Evolutionary conservation across 2,113 vertebrate species (phyloP).

Genomic region (Lethenteron camtschaticum): DNA sequence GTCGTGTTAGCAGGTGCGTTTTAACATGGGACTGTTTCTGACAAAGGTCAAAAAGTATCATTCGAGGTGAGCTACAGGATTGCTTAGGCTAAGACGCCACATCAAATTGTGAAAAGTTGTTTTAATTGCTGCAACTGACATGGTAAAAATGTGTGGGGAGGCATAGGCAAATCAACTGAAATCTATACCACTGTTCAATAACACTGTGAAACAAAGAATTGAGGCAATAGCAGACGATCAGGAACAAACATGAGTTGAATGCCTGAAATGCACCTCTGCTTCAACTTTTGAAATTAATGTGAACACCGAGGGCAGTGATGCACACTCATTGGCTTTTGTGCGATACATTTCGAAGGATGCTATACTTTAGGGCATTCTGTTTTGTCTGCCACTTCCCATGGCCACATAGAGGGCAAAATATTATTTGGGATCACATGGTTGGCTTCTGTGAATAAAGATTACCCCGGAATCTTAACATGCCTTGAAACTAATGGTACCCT

Average conservation of each 20-base stretch:
- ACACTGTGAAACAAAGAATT: constrained; percentile 7
- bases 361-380: constrained; percentile 9
- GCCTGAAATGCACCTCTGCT: constrained; percentile 1
- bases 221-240: constrained; percentile 7
- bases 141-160: no score
- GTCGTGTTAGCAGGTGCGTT: no score
- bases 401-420: constrained; percentile 4
- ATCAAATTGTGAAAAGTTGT: no score
- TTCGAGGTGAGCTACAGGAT: no score
- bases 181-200: neutral
- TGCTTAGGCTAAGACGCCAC: no score
- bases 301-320: constrained; percentile 7
- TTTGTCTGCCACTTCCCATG: constrained; percentile 7
- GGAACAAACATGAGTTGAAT: constrained; percentile 7
- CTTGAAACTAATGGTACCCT: no score
- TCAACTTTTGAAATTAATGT: constrained; percentile 9
- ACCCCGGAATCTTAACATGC: no score
- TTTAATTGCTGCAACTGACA: no score
- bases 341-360: constrained; percentile 4
- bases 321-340: constrained; percentile 7
- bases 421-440: constrained; percentile 8
- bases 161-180: no score
- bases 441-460: neutral
- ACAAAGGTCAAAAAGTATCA: no score
- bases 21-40: no score